Percentiles rank a stretch among this genome's conserved stretches.
phyloP scores from a whole-genome alignment of 1,140 invertebrate genomes.

The Conus ventricosus region DNA sequence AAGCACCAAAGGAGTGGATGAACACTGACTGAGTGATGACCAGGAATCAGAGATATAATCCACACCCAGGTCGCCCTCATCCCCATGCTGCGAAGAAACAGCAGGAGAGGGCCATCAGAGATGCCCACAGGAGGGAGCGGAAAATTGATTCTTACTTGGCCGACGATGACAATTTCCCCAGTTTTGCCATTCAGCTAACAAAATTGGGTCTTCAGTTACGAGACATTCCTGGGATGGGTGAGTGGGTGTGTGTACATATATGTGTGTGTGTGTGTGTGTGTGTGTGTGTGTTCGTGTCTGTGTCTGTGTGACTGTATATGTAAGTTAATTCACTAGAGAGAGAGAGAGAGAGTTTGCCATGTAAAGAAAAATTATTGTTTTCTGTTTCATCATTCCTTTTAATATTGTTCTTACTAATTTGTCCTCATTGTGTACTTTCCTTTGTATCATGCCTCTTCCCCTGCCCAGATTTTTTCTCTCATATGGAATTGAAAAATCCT shows the following conservation, averaged over 20 bases:
- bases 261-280: slow-evolving; percentile 18
- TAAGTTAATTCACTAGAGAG: not conserved
- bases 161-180: slow-evolving; percentile 73
- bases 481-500: too few relatives aligned
- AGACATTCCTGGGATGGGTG: slow-evolving; percentile 79
- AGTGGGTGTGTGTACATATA: slow-evolving; percentile 46
- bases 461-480: too few relatives aligned
- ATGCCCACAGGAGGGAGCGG: slow-evolving; percentile 60
- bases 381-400: too few relatives aligned
- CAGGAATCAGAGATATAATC: slow-evolving; percentile 21
- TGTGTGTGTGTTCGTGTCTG: not conserved
- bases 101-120: slow-evolving; percentile 65
- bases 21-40: not conserved
- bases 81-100: slow-evolving; percentile 50
- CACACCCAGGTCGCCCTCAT: not conserved
- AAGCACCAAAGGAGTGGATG: too few relatives aligned
- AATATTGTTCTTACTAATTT: too few relatives aligned
- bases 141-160: slow-evolving; percentile 67
- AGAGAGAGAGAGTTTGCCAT: not conserved
- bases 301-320: not conserved
- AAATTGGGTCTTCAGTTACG: slow-evolving; percentile 75
- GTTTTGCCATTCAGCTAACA: slow-evolving; percentile 74
- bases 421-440: too few relatives aligned
- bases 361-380: too few relatives aligned
- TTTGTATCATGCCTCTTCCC: too few relatives aligned